Conservation (phyloP, 2,113 vertebrate species). For the Rattus rattus region DNA sequence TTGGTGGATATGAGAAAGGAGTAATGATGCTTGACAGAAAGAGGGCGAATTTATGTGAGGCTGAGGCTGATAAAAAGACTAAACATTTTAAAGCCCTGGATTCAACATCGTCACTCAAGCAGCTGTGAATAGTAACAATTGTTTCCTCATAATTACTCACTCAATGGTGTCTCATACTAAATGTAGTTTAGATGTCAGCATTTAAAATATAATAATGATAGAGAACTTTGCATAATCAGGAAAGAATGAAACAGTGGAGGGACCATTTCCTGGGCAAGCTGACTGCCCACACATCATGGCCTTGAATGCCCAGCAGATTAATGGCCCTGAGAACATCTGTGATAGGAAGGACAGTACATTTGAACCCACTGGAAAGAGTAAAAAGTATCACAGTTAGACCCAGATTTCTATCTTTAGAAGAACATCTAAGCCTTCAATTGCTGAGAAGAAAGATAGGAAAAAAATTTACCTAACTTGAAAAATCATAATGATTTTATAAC, state of each 20-base stretch:
- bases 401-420: neutral
- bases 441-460: neutral
- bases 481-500: neutral
- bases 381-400: neutral
- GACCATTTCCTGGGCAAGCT: neutral
- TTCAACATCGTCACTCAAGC: neutral
- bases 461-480: neutral
- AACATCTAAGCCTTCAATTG: neutral
- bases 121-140: slow-evolving; percentile 1
- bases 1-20: slow-evolving; percentile 3
- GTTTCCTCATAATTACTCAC: slow-evolving; percentile 39
- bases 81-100: neutral
- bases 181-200: slow-evolving; percentile 2
- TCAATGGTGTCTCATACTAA: neutral
- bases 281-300: neutral
- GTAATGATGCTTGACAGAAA: neutral
- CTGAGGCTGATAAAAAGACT: neutral
- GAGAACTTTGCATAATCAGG: neutral
- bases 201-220: neutral
- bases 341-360: neutral
- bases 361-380: neutral
- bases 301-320: neutral
- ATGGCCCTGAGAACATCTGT: neutral
- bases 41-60: neutral
- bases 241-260: neutral